These are phyloP conservation scores for Eremophila alpestris DNA, from an alignment of 2,797 vertebrate species.

Conservation along the genomic window DNA sequence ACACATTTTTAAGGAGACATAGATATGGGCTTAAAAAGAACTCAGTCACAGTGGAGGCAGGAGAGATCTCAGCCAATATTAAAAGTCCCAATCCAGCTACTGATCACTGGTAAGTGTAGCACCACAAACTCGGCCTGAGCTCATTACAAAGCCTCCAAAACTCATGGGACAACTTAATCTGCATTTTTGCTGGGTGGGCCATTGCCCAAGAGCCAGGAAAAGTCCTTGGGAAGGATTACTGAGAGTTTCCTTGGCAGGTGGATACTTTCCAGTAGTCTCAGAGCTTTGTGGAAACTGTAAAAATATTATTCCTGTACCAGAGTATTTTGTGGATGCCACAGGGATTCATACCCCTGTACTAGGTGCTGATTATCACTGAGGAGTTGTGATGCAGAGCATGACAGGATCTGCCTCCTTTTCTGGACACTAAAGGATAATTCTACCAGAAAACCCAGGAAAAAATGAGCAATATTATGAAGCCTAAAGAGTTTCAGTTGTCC, in stretches of 20 bases:
- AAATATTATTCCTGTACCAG: not conserved
- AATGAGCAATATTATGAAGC: not conserved
- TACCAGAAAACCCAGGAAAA: not conserved
- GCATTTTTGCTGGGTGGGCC: not conserved
- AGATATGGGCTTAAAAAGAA: not conserved
- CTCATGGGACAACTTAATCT: not conserved
- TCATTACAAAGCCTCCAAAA: not conserved
- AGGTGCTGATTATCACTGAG: not conserved
- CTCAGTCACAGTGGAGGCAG: not conserved
- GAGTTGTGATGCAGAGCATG: fast-evolving
- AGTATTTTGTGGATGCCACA: not conserved
- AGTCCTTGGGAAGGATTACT: not conserved
- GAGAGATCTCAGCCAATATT: not conserved
- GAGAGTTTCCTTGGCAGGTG: not conserved
- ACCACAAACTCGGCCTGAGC: not conserved
- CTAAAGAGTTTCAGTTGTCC: not conserved
- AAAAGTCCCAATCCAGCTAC: not conserved
- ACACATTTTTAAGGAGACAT: not conserved
- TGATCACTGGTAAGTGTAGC: not conserved
- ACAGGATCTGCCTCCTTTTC: not conserved
- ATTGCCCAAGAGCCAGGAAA: not conserved
- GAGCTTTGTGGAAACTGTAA: not conserved
- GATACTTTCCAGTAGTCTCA: not conserved
- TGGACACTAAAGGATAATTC: not conserved
- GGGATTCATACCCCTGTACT: not conserved